A percentile compares a stretch with the other conserved stretches of the same genome.
Evolutionary conservation across 2,888 invertebrate species (phyloP).

Genomic region (Agonum fuliginosum): DNA sequence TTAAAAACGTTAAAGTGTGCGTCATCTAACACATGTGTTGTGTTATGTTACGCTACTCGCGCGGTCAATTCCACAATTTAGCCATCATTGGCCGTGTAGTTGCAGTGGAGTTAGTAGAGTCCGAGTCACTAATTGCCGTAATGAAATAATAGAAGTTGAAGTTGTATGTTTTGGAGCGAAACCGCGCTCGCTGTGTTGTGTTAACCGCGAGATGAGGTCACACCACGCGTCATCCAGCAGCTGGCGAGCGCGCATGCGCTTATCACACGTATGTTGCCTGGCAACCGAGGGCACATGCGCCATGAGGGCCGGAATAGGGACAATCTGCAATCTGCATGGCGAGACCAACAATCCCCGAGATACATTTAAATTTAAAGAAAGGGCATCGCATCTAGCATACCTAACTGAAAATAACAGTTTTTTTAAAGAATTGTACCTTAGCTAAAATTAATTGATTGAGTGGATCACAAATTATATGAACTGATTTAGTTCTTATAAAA

Average conservation of each 20-base stretch:
- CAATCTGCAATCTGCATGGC: no score
- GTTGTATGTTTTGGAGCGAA: slow-evolving; percentile 1
- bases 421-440: no score
- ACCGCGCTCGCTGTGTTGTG: slow-evolving; percentile 15
- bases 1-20: slow-evolving; percentile 29
- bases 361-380: no score
- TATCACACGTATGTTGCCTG: slow-evolving; percentile 17
- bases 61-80: slow-evolving; percentile 27
- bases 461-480: no score
- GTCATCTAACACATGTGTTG: slow-evolving; percentile 7
- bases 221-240: slow-evolving; percentile 33
- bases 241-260: slow-evolving; percentile 37
- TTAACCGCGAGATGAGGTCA: slow-evolving; percentile 36
- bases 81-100: slow-evolving; percentile 11
- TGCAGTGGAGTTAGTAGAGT: no score
- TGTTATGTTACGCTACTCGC: no score
- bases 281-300: slow-evolving; percentile 9
- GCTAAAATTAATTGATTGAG: no score
- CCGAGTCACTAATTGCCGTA: slow-evolving; percentile 8
- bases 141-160: slow-evolving; percentile 33
- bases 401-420: no score
- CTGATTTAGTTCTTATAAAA: no score
- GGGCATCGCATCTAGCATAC: no score
- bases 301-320: no score
- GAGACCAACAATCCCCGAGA: no score